Evolutionary conservation across 2,888 invertebrate genomes (phyloP), one percentile per base, ranked within the genome.

Genomic region (Plebejus argus): DNA sequence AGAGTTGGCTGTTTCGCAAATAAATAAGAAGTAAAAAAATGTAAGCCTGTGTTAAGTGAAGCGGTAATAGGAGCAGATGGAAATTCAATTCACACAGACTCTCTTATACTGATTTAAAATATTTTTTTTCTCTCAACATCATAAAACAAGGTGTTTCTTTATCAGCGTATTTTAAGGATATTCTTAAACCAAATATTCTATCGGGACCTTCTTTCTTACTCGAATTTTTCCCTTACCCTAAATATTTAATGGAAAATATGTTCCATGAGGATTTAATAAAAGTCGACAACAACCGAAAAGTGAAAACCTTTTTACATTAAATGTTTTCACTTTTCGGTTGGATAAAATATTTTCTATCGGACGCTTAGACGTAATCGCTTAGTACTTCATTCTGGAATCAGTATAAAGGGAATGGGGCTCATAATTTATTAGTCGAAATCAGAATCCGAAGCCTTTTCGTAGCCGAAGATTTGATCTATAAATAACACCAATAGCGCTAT

Each of bases 191-290:
- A 28, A 66, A 28, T 66, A 28, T 28, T 28, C 66, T 18, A 33
- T 28, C 66, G 15, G 6, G 28, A 6, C 66, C 66, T 12, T 58
- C 61, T 20, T 58, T 66, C 7, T 18, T 28, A 66, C 28, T 6
- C 28, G 28, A 66, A 61, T 66, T 66, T 66, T 15, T 33, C 66
- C 28, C 66, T 66, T 33, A 33, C 28, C 66, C 15, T 66, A 15
- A 66, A 66, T 66, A 66, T 66, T 33, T 66, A 66, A 66, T 66
- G 18, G 66, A 33, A 58, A 58, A 28, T 66, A 28, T 66, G 66
- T 28, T 66, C 28, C 28, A 66, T 28, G 23, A 66, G 28, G 18
- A 18, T 66, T 66, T 66, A 28, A 28, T 66, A 66, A 66, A 33
- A 15, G 66, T 33, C 15, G 12, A n/a, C n/a, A n/a, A n/a, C n/a